Conservation (phyloP, 1,140 invertebrate genomes). For the Agrilus planipennis region DNA sequence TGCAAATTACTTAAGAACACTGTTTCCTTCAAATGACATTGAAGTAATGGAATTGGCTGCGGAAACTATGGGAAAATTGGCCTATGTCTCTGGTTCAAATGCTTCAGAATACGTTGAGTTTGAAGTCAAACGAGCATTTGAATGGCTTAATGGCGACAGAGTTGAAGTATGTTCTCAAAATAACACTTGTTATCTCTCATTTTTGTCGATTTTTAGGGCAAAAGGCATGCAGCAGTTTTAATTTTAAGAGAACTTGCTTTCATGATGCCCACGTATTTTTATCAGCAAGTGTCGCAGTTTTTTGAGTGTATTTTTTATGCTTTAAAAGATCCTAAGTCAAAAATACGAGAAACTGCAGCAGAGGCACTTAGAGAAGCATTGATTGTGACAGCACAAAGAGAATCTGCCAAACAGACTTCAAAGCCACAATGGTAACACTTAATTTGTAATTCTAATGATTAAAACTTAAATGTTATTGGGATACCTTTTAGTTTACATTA, state of each 20-base stretch:
- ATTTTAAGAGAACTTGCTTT: conserved; percentile 88
- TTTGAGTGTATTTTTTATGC: conserved; percentile 93
- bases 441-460: conserved; percentile 1
- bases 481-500: neutral
- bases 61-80: conserved; percentile 83
- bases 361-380: conserved; percentile 86
- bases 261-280: conserved; percentile 95
- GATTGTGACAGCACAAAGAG: conserved; percentile 87
- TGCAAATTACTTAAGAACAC: conserved; percentile 83
- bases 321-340: conserved; percentile 83
- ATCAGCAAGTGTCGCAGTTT: conserved; percentile 92
- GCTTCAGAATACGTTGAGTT: conserved; percentile 93
- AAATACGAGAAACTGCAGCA: conserved; percentile 83
- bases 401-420: conserved; percentile 80
- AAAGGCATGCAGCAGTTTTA: conserved; percentile 83
- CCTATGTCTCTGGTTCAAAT: conserved; percentile 82
- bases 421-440: conserved; percentile 71
- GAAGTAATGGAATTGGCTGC: conserved; percentile 93
- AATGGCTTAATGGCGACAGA: conserved; percentile 81
- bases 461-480: conserved; percentile 2
- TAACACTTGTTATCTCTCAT: neutral
- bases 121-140: conserved; percentile 89
- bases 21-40: conserved; percentile 80
- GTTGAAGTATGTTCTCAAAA: conserved; percentile 49
- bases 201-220: conserved; percentile 38